Conservation (phyloP, 2,888 invertebrate species). For the Drosophila ustulata region DNA sequence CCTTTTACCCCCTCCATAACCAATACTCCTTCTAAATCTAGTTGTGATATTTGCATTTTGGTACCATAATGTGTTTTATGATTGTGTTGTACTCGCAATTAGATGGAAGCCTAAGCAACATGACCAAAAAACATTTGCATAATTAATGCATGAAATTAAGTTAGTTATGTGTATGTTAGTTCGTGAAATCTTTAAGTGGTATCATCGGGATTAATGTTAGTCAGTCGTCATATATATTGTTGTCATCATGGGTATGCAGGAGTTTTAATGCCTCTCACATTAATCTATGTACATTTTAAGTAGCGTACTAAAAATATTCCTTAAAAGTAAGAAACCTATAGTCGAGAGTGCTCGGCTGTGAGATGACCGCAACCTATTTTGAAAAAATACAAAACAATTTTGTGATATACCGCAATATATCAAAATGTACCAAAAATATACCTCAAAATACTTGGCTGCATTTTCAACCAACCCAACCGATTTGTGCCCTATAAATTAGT, state of each 20-base stretch:
- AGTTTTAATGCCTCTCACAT: no score
- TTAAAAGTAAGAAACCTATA: no score
- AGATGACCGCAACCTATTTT: no score
- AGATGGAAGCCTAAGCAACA: slow-evolving; percentile 33
- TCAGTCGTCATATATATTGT: not conserved
- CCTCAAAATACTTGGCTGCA: no score
- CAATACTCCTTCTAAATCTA: slow-evolving; percentile 21
- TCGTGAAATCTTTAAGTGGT: slow-evolving; percentile 26
- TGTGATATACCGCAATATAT: no score
- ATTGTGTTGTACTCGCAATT: slow-evolving; percentile 41
- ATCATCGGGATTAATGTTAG: slow-evolving; percentile 28
- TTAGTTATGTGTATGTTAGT: slow-evolving; percentile 29
- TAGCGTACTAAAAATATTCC: no score
- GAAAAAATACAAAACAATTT: no score
- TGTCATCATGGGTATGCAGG: not conserved
- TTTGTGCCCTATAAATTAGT: no score
- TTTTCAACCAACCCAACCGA: no score
- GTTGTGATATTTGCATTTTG: slow-evolving; percentile 70
- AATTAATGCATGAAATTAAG: slow-evolving; percentile 61
- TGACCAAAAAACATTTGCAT: slow-evolving; percentile 63
- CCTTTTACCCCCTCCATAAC: not conserved
- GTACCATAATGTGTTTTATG: slow-evolving; percentile 65
- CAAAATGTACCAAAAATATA: no score
- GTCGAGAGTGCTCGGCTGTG: no score
- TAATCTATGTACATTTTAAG: no score